Evolutionary conservation across 1,140 invertebrate genomes (phyloP), one percentile per base, ranked within the genome.

Genomic region (Chlorops oryzae): DNA sequence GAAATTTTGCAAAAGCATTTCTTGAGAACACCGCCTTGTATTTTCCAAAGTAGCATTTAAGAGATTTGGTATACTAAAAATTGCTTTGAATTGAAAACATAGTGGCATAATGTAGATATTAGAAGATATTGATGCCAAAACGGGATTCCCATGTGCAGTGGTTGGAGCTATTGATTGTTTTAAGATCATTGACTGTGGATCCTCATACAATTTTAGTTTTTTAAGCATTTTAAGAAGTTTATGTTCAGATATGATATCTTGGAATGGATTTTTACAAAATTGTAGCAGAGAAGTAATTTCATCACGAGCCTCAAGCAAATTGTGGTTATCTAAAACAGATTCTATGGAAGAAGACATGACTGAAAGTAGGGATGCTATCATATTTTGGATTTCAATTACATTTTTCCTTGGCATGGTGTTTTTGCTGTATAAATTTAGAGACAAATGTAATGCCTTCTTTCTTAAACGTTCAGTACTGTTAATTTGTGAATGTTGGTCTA

Each of bases 1-100:
- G 47, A 52, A 52, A 47, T 47, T 52, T 25, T 24, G 13, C n/a
- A 51, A 35, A 37, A 25, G n/a, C 9, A 18, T 38, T 44, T 43
- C 10, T 13, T 28, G 45, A 10, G 37, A 43, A 38, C 23, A 22
- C 4, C 13, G 21, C 25, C 45, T 45, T 9, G 28, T 23, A 38
- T 45, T 51, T 51, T 51, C 32, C n/a, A 45, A 21, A 17, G 42
- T 51, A 3, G 17, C 25, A 27, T 45, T 15, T 43, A 51, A 51
- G 27, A 51, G 13, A 17, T 39, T 39, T 42, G 49, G 49, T 10
- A 51, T 51, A 44, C 45, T 20, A 52, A 52, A 52, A 32, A 47
- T 40, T 15, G 13, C 12, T 21, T 27, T 18, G 7, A 49, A 27
- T 13, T 15, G 15, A 27, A 49, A 49, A 23, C 24, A 20, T 13